phyloP scores from a whole-genome alignment of 2,113 vertebrate species.

The Elachura formosa region DNA sequence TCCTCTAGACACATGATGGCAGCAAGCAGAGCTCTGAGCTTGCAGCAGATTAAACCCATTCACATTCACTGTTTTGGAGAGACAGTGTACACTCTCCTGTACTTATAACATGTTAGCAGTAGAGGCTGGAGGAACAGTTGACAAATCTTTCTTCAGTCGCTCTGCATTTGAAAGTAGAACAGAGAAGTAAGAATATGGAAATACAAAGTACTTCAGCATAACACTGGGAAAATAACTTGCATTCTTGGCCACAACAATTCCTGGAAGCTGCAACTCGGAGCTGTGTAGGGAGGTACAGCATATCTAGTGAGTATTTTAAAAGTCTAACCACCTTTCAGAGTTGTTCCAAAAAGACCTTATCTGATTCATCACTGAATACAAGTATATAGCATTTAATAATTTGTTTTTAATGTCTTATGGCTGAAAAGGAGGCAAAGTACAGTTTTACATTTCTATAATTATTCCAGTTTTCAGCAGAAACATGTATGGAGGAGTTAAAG shows the following conservation, averaged over 20 bases:
- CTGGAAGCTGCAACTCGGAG: not conserved
- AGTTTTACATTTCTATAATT: not conserved
- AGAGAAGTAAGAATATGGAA: not conserved
- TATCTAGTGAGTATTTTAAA: not conserved
- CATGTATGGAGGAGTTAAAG: not conserved
- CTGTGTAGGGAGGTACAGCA: not conserved
- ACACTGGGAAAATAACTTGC: not conserved
- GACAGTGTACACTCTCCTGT: rapidly evolving
- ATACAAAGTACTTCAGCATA: not conserved
- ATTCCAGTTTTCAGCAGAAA: not conserved
- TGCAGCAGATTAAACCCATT: not conserved
- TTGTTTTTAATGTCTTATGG: not conserved
- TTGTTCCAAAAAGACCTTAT: not conserved
- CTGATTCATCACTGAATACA: not conserved
- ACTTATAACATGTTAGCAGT: rapidly evolving
- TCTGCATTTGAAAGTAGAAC: not conserved
- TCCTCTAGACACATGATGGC: not conserved
- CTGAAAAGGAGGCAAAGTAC: not conserved
- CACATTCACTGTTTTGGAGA: rapidly evolving
- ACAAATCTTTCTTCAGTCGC: not conserved
- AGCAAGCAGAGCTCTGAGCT: not conserved
- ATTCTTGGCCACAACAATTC: not conserved
- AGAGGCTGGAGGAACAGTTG: not conserved
- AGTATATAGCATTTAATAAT: not conserved
- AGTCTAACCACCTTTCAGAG: not conserved